These are phyloP conservation scores for Tympanoctomys barrerae DNA, from an alignment of 2,797 vertebrate genomes.

Conservation along the genomic window DNA sequence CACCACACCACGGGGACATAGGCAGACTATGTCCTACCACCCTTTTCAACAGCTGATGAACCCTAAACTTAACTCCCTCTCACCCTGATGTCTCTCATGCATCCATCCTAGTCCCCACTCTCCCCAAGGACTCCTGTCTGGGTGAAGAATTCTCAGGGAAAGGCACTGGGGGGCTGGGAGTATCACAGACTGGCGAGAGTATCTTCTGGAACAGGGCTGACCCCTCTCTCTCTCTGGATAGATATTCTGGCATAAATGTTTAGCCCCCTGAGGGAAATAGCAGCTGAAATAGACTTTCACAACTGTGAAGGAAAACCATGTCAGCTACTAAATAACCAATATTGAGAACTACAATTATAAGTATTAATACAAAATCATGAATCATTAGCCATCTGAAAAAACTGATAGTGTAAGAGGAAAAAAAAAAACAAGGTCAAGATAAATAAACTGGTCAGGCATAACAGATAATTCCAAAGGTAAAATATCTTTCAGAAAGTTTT, in stretches of 20 bases:
- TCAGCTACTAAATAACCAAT: neutral
- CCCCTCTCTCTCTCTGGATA: neutral
- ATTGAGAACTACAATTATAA: neutral
- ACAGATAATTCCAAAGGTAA: neutral
- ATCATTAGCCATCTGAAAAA: slow-evolving; percentile 40
- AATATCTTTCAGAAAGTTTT: neutral
- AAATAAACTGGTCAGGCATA: neutral
- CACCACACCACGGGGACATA: slow-evolving; percentile 10
- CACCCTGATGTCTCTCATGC: neutral
- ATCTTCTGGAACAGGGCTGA: neutral
- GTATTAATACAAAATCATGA: neutral
- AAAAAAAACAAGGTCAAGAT: neutral
- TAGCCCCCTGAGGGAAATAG: neutral
- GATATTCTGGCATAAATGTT: neutral
- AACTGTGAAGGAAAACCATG: neutral
- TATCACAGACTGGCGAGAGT: rapidly evolving
- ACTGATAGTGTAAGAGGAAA: neutral
- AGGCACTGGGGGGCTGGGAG: neutral
- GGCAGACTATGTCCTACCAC: neutral
- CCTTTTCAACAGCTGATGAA: neutral
- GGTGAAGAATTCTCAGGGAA: neutral
- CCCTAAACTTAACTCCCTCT: neutral
- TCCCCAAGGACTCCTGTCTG: neutral
- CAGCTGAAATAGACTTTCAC: neutral
- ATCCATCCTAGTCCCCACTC: neutral